Percentiles rank a stretch among this genome's conserved stretches.
phyloP scores from a whole-genome alignment of 2,797 vertebrate genomes.

The Enteromius unitaeniatus region DNA sequence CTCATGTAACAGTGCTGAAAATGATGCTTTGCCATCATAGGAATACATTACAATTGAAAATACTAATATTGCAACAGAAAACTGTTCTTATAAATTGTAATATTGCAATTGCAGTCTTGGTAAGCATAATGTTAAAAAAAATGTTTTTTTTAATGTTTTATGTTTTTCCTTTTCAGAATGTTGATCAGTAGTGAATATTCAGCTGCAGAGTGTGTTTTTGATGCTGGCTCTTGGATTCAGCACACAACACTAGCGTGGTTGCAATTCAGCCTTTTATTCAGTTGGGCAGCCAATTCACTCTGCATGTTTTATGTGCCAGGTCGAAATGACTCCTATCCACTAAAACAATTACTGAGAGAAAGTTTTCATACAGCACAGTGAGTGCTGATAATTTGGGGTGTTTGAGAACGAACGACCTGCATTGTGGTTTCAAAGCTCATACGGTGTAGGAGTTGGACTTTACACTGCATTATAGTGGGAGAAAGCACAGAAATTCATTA shows the following conservation, averaged over 20 bases:
- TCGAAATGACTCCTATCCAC: background rate
- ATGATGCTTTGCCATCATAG: background rate
- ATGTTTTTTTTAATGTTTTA: too few relatives aligned
- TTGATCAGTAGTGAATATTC: background rate
- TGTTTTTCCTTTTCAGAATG: background rate
- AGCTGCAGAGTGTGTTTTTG: background rate
- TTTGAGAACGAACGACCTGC: background rate
- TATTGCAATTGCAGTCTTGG: background rate
- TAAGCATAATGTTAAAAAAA: background rate
- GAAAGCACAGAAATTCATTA: constrained; percentile 30
- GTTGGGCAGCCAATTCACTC: constrained; percentile 3
- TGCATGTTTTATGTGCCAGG: constrained; percentile 11
- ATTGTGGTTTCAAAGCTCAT: constrained; percentile 10
- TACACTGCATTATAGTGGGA: constrained; percentile 5
- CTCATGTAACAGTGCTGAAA: background rate
- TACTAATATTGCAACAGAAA: background rate
- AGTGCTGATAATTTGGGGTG: background rate
- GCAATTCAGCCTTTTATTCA: background rate
- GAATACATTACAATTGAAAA: background rate
- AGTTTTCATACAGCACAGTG: background rate
- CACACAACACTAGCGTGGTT: background rate
- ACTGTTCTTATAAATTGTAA: background rate
- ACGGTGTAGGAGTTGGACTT: background rate
- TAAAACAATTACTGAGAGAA: constrained; percentile 9
- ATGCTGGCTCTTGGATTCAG: background rate